phyloP scores from a whole-genome alignment of 2,797 vertebrate species.

The Moxostoma hubbsi region DNA sequence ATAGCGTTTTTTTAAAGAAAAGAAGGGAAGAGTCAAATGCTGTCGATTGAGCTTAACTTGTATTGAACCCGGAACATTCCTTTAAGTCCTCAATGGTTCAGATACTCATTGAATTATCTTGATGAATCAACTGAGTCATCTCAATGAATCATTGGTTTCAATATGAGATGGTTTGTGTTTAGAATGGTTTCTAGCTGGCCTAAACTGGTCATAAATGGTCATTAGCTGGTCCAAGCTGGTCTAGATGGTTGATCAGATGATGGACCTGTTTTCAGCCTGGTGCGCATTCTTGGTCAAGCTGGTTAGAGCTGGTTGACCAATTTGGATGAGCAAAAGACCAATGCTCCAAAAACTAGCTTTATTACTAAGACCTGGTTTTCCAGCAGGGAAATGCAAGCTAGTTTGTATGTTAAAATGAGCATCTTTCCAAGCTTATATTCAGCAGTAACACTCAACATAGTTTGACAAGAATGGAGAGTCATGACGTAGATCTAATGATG shows the following conservation, averaged over 20 bases:
- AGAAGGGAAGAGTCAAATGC: no score
- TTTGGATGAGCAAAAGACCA: background rate
- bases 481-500: conserved; percentile 29
- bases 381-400: background rate
- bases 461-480: conserved; percentile 4
- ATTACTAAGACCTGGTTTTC: background rate
- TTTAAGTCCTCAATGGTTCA: no score
- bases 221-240: background rate
- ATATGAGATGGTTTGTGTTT: background rate
- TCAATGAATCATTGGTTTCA: background rate
- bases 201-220: background rate
- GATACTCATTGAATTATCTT: no score
- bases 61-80: no score
- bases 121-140: no score
- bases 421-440: background rate
- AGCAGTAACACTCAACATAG: conserved; percentile 3
- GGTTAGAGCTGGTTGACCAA: background rate
- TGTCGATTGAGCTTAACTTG: no score
- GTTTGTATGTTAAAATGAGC: no score
- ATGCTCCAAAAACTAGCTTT: background rate
- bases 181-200: no score
- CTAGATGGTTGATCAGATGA: background rate
- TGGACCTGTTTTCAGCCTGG: background rate
- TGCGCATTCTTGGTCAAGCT: background rate
- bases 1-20: no score